phyloP scores from a whole-genome alignment of 2,797 vertebrate species.

The Muraenolepis orangiensis region DNA sequence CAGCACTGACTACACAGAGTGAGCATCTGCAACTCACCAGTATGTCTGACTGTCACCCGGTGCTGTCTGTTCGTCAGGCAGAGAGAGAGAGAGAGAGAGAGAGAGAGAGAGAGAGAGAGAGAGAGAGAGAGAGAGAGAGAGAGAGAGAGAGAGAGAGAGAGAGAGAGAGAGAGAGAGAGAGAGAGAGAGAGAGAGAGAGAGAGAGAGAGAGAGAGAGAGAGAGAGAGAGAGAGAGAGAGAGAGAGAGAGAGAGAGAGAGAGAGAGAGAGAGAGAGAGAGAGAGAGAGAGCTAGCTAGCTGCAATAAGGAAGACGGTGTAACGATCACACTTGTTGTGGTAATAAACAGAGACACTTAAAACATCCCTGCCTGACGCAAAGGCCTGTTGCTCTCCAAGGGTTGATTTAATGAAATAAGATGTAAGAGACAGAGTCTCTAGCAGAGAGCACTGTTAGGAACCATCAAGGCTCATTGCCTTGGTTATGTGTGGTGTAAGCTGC shows the following conservation, averaged over 20 bases:
- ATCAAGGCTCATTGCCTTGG: slow-evolving; percentile 7
- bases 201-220: too few species aligned
- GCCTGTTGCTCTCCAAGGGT: slow-evolving; percentile 14
- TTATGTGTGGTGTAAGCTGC: slow-evolving; percentile 7
- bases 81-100: too few species aligned
- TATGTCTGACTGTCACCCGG: background rate
- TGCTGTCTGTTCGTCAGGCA: too few species aligned
- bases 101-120: too few species aligned
- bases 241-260: too few species aligned
- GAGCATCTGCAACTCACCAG: background rate
- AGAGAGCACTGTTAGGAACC: slow-evolving; percentile 16
- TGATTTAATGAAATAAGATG: slow-evolving; percentile 37
- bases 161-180: background rate
- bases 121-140: too few species aligned
- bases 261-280: background rate
- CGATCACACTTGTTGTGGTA: background rate
- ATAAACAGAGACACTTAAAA: background rate
- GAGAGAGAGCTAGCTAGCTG: too few species aligned
- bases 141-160: too few species aligned
- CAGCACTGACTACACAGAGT: background rate
- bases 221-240: too few species aligned
- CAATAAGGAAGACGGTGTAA: background rate
- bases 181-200: too few species aligned
- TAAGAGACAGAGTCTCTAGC: slow-evolving; percentile 13
- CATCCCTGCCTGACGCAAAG: background rate